A percentile compares a stretch with the other conserved stretches of the same genome.
Conservation (phyloP, 1,140 invertebrate genomes). For the Drosophila pandora region DNA sequence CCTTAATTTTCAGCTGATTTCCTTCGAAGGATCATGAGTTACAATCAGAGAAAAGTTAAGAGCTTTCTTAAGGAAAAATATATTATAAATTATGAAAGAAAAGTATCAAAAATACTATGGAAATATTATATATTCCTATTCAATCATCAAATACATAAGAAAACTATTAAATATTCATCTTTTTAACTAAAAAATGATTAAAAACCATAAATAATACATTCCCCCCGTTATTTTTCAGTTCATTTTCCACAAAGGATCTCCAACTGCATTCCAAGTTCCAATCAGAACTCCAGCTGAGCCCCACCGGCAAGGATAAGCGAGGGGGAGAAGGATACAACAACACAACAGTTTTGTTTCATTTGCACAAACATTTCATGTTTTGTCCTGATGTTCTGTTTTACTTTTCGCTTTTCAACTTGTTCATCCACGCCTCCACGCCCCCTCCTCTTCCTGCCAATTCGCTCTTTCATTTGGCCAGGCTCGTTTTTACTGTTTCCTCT, state of each 20-base stretch:
- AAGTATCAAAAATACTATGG: too few species aligned
- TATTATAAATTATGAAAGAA: too few species aligned
- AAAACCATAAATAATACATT: background rate
- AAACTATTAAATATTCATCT: background rate
- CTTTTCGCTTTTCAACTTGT: constrained; percentile 48
- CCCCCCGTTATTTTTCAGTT: background rate
- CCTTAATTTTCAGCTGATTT: too few species aligned
- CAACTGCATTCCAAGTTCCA: constrained; percentile 16
- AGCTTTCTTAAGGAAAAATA: too few species aligned
- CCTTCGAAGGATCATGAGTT: too few species aligned
- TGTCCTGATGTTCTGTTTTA: constrained; percentile 47
- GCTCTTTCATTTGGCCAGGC: constrained; percentile 70
- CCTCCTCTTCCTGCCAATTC: constrained; percentile 10
- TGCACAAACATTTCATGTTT: constrained; percentile 59
- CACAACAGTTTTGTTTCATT: constrained; percentile 54
- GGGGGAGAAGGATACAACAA: constrained; percentile 15
- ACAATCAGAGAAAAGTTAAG: too few species aligned
- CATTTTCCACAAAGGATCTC: constrained; percentile 7
- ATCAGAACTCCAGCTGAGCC: constrained; percentile 37
- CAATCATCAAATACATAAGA: too few species aligned
- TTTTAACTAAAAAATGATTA: background rate
- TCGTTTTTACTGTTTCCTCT: constrained; percentile 76
- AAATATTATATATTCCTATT: too few species aligned
- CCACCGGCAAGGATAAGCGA: background rate
- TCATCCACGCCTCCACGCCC: constrained; percentile 42